Evolutionary conservation across 2,113 vertebrate genomes (phyloP), one percentile per base, ranked within the genome.

Genomic region (Chinchilla lanigera): DNA sequence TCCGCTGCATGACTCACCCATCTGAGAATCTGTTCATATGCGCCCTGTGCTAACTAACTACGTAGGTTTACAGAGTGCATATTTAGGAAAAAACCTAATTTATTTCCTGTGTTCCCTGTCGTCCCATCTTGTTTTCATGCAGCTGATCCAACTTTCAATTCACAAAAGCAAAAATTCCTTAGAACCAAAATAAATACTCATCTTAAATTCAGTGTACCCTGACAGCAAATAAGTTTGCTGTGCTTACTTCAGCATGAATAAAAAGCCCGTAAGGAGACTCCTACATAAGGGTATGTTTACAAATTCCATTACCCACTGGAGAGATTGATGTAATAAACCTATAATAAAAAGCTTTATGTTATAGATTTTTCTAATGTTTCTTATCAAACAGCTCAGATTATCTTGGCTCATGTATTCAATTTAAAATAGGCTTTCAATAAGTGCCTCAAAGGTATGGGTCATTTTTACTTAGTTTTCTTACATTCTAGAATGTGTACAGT

Each of bases 161-260:
- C 98, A 98, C 98, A 98, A 99, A 99, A 98, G 97, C 98, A 98
- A 98, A 98, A 98, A 98, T 98, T 99, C 99, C 98, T 99, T 98
- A 98, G 98, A 98, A 98, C 98, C 98, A 98, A 99, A 99, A 99
- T 99, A 99, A 99, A 99, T 99, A 99, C 99, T 99, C 98, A 99
- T 99, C 99, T 99, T 99, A 98, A 99, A 99, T 99, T 99, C 99
- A 99, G 99, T 99, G 99, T 98, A 98, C 98, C 99, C 99, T 99
- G 99, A 99, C 99, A 99, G 99, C 99, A 98, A 99, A 99, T 99
- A 99, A 99, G 98, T 99, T 98, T 99, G 98, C 98, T 98, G 98
- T 99, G 99, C 99, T 99, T 99, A 99, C 99, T 99, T 99, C 99
- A 98, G 98, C 98, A 99, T 98, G 98, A 98, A 99, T 98, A 99